These are phyloP conservation scores for Karalla daura DNA, from an alignment of 2,797 vertebrate species.

Conservation along the genomic window DNA sequence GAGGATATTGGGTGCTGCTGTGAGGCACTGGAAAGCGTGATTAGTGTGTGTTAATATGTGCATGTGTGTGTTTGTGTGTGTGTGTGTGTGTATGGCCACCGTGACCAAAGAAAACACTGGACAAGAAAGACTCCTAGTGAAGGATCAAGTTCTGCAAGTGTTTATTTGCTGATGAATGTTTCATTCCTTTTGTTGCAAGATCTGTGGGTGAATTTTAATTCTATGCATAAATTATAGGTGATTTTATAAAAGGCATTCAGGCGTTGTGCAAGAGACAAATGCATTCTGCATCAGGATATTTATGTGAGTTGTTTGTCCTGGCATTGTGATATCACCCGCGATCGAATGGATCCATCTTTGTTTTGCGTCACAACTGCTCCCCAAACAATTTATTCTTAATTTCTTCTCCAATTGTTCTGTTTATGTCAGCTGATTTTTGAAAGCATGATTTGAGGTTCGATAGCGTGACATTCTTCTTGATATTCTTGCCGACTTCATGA, in stretches of 20 bases:
- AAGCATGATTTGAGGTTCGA: background rate
- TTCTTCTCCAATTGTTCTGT: background rate
- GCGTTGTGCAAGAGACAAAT: background rate
- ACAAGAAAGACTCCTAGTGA: background rate
- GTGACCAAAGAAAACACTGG: background rate
- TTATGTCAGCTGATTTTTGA: background rate
- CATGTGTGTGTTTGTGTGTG: conserved; percentile 1
- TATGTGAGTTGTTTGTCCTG: no score
- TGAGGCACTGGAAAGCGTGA: conserved; percentile 69
- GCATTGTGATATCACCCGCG: no score
- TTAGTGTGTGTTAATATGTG: conserved; percentile 26
- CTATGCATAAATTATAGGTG: background rate
- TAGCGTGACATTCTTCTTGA: no score
- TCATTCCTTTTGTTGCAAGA: background rate
- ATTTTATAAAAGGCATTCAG: background rate
- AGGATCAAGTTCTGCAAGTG: conserved; percentile 2
- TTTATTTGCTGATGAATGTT: background rate
- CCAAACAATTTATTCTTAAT: background rate
- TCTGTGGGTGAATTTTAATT: background rate
- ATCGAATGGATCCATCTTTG: background rate
- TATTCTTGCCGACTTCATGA: no score
- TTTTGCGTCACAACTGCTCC: no score
- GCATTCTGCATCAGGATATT: background rate
- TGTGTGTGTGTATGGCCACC: background rate
- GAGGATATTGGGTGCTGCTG: conserved; percentile 52